Evolutionary conservation across 2,888 invertebrate genomes (phyloP), one percentile per base, ranked within the genome.

Genomic region (Cremastobaeus sp.): DNA sequence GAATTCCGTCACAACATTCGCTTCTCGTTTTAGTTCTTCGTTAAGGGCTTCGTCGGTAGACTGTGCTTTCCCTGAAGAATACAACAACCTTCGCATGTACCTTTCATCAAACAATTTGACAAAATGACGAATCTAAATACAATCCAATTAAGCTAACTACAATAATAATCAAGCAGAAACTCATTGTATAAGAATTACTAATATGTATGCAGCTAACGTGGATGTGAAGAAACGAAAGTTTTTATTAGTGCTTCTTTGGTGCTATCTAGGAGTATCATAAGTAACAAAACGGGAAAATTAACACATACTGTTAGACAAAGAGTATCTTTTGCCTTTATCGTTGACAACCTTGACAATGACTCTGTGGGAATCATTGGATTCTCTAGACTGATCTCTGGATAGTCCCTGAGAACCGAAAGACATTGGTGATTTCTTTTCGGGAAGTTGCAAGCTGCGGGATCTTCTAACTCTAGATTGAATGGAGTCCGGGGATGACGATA

Each of bases 401-500:
- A 79, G 77, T 66, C 76, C 81, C 52, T 89, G 89, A 9, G 82
- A 82, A 68, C 86, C 78, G 6, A 78, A 64, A 9, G 81, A 77
- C 11, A 84, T 89, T 0, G 90, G 90, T 0, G 91, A 90, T 30
- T 89, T 88, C 76, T 89, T 89, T 79, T 92, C 92, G 0, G 91
- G 92, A 18, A 92, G 86, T 80, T 92, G 92, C 18, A 92, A 88
- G 76, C 92, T 92, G 79, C 92, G 89, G 0, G 90, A 90, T 18
- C 91, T 84, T 69, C 90, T 80, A 9, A 90, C 90, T 48, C 89
- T 76, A 9, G 85, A 83, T 59, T 85, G 84, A 47, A 84, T 76
- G 1, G 85, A 84, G 28, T 86, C 86, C 0, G 85, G 85, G 0
- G 85, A 85, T 9, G 78, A 76, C 20, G 81, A 79, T 9, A 81